Evolutionary conservation across 2,797 vertebrate species (phyloP), one percentile per base, ranked within the genome.

Genomic region (Setipinna tenuifilis): DNA sequence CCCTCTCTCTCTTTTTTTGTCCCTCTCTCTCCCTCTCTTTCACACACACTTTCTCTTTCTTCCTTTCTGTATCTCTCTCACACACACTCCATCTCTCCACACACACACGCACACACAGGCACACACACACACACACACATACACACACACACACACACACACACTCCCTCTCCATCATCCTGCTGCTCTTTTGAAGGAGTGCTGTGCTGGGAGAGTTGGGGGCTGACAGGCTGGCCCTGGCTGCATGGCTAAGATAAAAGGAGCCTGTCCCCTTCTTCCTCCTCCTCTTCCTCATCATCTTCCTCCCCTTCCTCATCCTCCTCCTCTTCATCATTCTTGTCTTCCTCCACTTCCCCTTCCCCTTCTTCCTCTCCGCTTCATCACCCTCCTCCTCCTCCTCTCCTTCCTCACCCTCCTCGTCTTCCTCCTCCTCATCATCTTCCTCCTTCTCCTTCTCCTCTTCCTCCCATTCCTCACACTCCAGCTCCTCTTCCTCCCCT

Each of bases 241-340:
- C 81, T 59, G 11, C 87, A 58, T 57, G 84, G 83, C 80, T 82
- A 82, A 83, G 85, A 86, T 83, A 78, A 86, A 86, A 87, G 80
- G 84, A 80, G 41, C 11, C 11, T 83, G 59, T 71, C 84, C 83
- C 85, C 57, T 61, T 44, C 75, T 25, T 85, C 84, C 78, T 75
- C 61, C 62, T 65, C 59, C 62, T 65, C 62, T 23, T 65, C 23
- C 10, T 65, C 80, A 85, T 31, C 17, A 59, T 81, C 81, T 5
- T 41, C 35, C 35, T 41, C 35, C 35, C 5, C 35, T 84, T 87
- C 84, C 84, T 86, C 62, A 50, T 85, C 35, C 35, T 41, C 35
- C 5, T 41, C 35, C 35, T 5, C 35, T 5, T 41, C 35, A 41
- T 41, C 35, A n/a, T n/a, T n/a, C n/a, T n/a, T n/a, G n/a, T 81